A percentile compares a stretch with the other conserved stretches of the same genome.
phyloP scores from a whole-genome alignment of 1,140 invertebrate species.

The Prorops nasuta region DNA sequence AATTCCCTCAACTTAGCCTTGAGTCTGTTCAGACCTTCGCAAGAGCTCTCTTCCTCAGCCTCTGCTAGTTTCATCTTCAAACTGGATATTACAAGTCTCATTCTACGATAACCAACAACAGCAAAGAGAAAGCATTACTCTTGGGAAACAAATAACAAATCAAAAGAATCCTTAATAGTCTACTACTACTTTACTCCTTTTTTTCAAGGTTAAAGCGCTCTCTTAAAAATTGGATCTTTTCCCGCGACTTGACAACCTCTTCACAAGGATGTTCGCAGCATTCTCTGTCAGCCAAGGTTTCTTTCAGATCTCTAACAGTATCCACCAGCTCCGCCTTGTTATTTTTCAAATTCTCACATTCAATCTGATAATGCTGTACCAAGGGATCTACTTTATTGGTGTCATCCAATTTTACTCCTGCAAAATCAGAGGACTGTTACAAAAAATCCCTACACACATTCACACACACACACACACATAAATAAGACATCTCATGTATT shows the following conservation, averaged over 20 bases:
- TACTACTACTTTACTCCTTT: constrained; percentile 28
- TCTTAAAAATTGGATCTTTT: constrained; percentile 32
- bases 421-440: constrained; percentile 3
- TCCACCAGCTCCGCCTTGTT: constrained; percentile 36
- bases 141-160: background rate
- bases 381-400: constrained; percentile 39
- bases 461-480: background rate
- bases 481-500: background rate
- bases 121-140: constrained; percentile 1
- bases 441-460: background rate
- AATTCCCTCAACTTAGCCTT: constrained; percentile 40
- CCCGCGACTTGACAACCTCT: constrained; percentile 24
- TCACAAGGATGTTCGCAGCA: constrained; percentile 30
- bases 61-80: constrained; percentile 34
- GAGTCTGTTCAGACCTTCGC: constrained; percentile 39
- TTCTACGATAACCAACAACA: constrained; percentile 25
- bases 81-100: constrained; percentile 31
- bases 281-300: constrained; percentile 38
- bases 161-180: background rate
- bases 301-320: constrained; percentile 37
- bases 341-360: constrained; percentile 39
- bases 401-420: constrained; percentile 35
- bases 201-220: constrained; percentile 34
- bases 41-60: constrained; percentile 37
- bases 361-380: constrained; percentile 36